Percentiles rank a stretch among this genome's conserved stretches.
These are phyloP conservation scores for Oreochromis mossambicus DNA, from an alignment of 2,797 vertebrate species.

Conservation along the genomic window DNA sequence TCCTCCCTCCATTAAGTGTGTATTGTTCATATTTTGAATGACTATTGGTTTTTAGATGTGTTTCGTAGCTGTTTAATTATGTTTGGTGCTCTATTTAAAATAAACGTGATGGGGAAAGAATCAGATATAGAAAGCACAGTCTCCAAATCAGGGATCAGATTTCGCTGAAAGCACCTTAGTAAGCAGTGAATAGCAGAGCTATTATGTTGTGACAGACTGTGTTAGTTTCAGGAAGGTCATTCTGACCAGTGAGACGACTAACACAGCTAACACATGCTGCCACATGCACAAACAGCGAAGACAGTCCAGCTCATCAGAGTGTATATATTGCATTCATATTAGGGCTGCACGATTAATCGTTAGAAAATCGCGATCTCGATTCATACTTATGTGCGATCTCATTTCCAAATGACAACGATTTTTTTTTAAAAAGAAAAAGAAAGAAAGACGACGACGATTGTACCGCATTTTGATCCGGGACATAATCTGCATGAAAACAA, in stretches of 20 bases:
- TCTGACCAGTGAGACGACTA: not conserved
- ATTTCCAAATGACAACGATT: no score
- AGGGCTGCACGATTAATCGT: no score
- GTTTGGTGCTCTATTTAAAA: not conserved
- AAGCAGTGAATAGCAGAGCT: not conserved
- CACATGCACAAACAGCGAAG: not conserved
- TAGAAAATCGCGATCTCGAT: no score
- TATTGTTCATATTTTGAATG: not conserved
- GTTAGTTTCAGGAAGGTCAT: not conserved
- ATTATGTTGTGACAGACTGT: not conserved
- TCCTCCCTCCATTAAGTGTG: not conserved
- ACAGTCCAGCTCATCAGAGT: not conserved
- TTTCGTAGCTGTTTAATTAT: not conserved
- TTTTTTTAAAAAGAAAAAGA: no score
- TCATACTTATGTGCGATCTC: no score
- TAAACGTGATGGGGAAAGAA: not conserved
- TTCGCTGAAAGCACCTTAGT: not conserved
- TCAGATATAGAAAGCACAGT: not conserved
- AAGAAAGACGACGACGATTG: no score
- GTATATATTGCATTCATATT: not conserved
- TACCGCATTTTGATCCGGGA: no score
- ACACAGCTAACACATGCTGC: not conserved
- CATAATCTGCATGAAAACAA: no score
- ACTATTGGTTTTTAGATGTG: not conserved
- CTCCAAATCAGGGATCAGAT: not conserved